Conservation (phyloP, 2,888 invertebrate species). For the Drosophila subsilvestris region DNA sequence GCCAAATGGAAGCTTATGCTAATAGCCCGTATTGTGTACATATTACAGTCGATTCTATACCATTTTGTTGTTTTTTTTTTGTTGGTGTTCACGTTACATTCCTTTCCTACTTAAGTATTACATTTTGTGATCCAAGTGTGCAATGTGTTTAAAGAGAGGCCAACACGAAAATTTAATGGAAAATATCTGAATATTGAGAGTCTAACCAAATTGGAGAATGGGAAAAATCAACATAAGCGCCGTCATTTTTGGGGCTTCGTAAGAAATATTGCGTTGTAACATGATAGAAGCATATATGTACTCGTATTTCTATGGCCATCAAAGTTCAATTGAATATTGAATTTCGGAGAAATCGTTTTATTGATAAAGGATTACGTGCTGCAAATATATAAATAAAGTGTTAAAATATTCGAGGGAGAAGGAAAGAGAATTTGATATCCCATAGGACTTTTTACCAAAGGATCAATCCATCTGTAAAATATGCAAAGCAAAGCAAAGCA, state of each 20-base stretch:
- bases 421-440: not conserved
- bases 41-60: conserved; percentile 48
- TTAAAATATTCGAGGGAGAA: too few species aligned
- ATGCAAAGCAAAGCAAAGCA: not conserved
- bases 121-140: conserved; percentile 21
- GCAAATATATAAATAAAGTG: too few species aligned
- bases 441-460: too few species aligned
- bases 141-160: conserved; percentile 7
- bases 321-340: not conserved
- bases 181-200: conserved; percentile 11
- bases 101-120: conserved; percentile 26
- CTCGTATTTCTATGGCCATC: not conserved
- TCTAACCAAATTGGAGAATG: conserved; percentile 26
- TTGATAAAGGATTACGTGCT: not conserved
- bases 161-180: not conserved
- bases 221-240: conserved; percentile 19
- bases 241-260: conserved; percentile 20
- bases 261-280: not conserved
- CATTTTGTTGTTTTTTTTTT: conserved; percentile 23
- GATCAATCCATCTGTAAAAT: not conserved
- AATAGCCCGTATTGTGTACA: conserved; percentile 57
- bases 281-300: not conserved
- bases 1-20: conserved; percentile 56
- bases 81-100: conserved; percentile 15
- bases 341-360: not conserved